Percentiles rank a stretch among this genome's conserved stretches.
Conservation (phyloP, 2,888 invertebrate genomes). For the Julus scanicus region DNA sequence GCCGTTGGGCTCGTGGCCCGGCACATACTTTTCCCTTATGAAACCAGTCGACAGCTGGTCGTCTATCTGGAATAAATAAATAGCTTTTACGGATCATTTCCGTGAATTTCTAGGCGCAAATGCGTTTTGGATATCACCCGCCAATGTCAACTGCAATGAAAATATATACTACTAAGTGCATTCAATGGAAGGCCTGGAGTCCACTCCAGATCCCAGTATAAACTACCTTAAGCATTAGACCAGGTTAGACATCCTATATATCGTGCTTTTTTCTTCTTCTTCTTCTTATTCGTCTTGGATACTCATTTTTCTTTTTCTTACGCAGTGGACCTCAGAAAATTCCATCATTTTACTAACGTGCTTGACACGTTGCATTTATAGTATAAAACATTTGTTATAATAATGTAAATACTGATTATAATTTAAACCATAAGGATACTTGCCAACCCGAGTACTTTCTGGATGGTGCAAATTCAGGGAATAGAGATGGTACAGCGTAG, state of each 20-base stretch:
- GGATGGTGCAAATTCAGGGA: too few species aligned
- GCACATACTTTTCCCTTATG: constrained; percentile 30
- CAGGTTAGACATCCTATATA: constrained; percentile 5
- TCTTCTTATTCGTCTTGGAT: too few species aligned
- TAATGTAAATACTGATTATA: too few species aligned
- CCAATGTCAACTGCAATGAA: constrained; percentile 36
- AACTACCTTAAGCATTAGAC: neutral
- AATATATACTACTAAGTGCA: constrained; percentile 42
- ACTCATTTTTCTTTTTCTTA: too few species aligned
- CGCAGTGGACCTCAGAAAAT: too few species aligned
- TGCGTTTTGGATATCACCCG: constrained; percentile 39
- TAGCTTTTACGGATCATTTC: constrained; percentile 42
- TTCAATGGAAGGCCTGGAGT: neutral
- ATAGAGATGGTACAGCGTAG: too few species aligned
- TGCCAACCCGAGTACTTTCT: too few species aligned
- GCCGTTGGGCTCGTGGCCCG: neutral
- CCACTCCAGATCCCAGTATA: constrained; percentile 21
- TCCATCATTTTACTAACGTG: too few species aligned
- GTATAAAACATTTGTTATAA: too few species aligned
- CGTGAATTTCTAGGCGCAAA: constrained; percentile 39
- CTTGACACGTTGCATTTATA: too few species aligned
- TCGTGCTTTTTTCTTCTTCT: neutral
- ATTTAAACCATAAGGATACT: too few species aligned
- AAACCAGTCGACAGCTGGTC: constrained; percentile 42
- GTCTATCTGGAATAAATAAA: constrained; percentile 39